A percentile compares a stretch with the other conserved stretches of the same genome.
Evolutionary conservation across 1,140 invertebrate species (phyloP).

Genomic region (Calycopis cecrops): DNA sequence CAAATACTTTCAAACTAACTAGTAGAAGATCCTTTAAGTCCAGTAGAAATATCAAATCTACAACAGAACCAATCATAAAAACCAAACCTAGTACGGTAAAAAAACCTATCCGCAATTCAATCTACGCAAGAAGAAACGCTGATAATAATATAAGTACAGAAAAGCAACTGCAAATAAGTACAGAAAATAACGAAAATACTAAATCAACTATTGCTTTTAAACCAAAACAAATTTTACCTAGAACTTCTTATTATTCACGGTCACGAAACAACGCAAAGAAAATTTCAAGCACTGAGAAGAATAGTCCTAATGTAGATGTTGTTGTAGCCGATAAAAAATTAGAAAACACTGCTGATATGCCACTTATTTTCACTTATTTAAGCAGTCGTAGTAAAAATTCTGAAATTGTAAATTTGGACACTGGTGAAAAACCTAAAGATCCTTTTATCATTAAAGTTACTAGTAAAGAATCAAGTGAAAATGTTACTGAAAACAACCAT

Average conservation of each 20-base stretch:
- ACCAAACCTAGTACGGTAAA: neutral
- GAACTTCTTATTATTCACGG: conserved; percentile 56
- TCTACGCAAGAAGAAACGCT: conserved; percentile 34
- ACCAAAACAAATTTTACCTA: conserved; percentile 39
- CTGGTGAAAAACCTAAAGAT: conserved; percentile 25
- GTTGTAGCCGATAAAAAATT: conserved; percentile 37
- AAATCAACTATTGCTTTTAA: conserved; percentile 28
- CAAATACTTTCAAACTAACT: neutral
- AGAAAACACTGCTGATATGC: conserved; percentile 45
- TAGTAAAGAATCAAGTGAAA: conserved; percentile 52
- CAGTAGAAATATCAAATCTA: conserved; percentile 52
- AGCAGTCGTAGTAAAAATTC: conserved; percentile 33
- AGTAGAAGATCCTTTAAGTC: neutral
- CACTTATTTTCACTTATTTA: conserved; percentile 50
- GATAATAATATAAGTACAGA: conserved; percentile 27
- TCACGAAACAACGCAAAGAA: conserved; percentile 36
- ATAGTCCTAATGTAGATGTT: conserved; percentile 23
- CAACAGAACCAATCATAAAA: conserved; percentile 33
- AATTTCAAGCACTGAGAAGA: conserved; percentile 31
- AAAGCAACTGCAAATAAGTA: conserved; percentile 20
- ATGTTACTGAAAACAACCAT: conserved; percentile 38
- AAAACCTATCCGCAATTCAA: conserved; percentile 19
- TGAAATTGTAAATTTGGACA: conserved; percentile 22
- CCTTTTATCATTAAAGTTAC: conserved; percentile 45
- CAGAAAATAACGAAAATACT: conserved; percentile 26